Evolutionary conservation across 2,888 invertebrate species (phyloP).

Genomic region (Acanthosepion pharaonis): DNA sequence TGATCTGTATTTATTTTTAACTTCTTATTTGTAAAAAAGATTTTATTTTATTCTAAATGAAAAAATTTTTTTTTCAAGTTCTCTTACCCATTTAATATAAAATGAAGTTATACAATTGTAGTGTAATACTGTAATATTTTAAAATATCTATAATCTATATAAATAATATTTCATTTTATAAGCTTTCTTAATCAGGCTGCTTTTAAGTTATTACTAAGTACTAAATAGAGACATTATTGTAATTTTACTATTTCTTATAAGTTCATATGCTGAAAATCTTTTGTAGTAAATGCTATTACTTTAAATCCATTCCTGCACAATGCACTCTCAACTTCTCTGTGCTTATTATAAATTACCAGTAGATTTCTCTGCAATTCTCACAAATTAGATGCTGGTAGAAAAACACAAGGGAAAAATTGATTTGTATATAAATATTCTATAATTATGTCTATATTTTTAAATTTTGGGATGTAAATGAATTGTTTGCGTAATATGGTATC

Average conservation of each 20-base stretch:
- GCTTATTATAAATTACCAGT: background rate
- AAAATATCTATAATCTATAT: background rate
- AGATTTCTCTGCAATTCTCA: background rate
- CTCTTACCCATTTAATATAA: background rate
- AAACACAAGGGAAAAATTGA: background rate
- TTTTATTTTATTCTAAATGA: background rate
- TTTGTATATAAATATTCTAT: conserved; percentile 33
- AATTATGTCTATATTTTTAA: conserved; percentile 21
- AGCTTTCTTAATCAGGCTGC: background rate
- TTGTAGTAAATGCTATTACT: background rate
- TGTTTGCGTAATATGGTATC: conserved; percentile 6
- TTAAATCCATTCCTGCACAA: background rate
- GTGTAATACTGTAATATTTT: background rate
- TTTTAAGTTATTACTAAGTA: background rate
- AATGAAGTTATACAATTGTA: background rate
- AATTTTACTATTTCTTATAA: background rate
- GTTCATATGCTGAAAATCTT: background rate
- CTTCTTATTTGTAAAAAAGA: background rate
- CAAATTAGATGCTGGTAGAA: background rate
- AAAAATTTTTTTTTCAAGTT: background rate
- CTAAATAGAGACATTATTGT: background rate
- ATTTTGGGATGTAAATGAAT: conserved; percentile 7
- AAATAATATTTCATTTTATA: background rate
- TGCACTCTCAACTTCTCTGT: background rate
- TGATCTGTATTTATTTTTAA: background rate